phyloP scores from a whole-genome alignment of 2,797 vertebrate genomes.

The Mormyrus proboscirostris region DNA sequence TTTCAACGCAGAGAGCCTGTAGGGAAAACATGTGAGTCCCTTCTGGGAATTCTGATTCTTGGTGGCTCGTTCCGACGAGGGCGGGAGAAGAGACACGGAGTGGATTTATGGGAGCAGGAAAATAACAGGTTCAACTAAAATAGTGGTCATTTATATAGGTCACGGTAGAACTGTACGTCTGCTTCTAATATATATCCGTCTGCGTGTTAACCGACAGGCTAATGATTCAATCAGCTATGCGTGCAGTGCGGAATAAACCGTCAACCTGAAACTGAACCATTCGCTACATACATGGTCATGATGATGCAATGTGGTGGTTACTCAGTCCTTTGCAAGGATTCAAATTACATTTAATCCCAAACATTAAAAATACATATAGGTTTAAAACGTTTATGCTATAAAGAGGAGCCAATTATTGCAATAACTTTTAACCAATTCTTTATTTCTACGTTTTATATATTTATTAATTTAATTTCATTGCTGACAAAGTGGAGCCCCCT shows the following conservation, averaged over 20 bases:
- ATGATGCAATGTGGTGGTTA: background rate
- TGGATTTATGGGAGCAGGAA: background rate
- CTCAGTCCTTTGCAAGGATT: background rate
- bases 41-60: slow-evolving; percentile 2
- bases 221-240: background rate
- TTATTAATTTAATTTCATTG: slow-evolving; percentile 30
- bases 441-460: background rate
- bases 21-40: slow-evolving; percentile 7
- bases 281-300: background rate
- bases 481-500: slow-evolving; percentile 63
- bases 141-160: background rate
- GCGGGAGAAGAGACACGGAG: background rate
- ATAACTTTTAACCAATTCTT: background rate
- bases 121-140: background rate
- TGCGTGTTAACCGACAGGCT: background rate
- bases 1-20: slow-evolving; percentile 28
- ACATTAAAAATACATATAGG: background rate
- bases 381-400: background rate
- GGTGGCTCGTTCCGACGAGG: background rate
- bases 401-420: background rate
- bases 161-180: background rate
- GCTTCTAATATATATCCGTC: background rate
- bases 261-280: background rate
- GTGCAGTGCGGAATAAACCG: background rate
- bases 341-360: background rate